Conservation (phyloP, 2,797 vertebrate species). For the Falco columbarius region DNA sequence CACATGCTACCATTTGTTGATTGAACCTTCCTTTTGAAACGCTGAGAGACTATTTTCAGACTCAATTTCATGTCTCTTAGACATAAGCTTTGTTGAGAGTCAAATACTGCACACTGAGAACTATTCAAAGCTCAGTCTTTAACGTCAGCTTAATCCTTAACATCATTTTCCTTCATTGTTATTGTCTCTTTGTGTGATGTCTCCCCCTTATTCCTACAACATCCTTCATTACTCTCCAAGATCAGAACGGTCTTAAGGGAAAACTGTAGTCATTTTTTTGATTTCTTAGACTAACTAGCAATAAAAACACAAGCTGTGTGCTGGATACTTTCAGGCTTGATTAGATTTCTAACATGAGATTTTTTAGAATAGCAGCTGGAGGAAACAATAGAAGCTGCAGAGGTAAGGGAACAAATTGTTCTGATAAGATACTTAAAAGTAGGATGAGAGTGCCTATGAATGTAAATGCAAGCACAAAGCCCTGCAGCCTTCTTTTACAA, state of each 20-base stretch:
- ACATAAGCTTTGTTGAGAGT: not conserved
- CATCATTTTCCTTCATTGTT: not conserved
- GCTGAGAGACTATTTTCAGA: not conserved
- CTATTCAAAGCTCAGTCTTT: not conserved
- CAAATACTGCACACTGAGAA: not conserved
- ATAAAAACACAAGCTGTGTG: conserved; percentile 18
- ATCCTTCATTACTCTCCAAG: not conserved
- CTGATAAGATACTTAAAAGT: not conserved
- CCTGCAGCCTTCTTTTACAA: not conserved
- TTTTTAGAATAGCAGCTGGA: conserved; percentile 28
- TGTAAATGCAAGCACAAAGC: conserved; percentile 26
- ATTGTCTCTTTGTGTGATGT: not conserved
- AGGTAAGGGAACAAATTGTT: conserved; percentile 32
- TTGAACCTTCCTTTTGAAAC: not conserved
- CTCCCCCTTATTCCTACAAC: not conserved
- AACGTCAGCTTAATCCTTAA: not conserved
- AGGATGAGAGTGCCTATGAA: not conserved
- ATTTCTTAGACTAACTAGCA: not conserved
- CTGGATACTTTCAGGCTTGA: not conserved
- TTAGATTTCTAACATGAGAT: conserved; percentile 3
- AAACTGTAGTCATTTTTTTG: not conserved
- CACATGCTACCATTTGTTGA: rapidly evolving
- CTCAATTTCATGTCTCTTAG: not conserved
- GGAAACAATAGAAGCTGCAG: not conserved
- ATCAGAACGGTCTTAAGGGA: not conserved